Conservation (phyloP, 1,140 invertebrate species). For the Episyrphus balteatus region DNA sequence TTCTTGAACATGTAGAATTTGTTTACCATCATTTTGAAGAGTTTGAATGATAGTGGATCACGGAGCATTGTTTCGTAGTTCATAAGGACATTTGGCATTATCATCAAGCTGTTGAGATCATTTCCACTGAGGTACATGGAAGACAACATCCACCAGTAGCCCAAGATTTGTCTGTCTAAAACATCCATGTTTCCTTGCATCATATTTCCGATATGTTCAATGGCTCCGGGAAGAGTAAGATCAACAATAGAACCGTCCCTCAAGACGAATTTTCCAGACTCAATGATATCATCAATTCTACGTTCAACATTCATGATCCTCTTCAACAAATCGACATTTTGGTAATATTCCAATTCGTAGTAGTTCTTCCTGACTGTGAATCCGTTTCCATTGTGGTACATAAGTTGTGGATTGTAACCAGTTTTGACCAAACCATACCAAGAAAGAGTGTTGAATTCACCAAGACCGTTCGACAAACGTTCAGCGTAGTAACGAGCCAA, state of each 20-base stretch:
- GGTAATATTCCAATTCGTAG: slow-evolving; percentile 23
- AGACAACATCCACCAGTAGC: slow-evolving; percentile 19
- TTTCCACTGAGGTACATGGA: slow-evolving; percentile 30
- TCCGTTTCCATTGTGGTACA: slow-evolving; percentile 45
- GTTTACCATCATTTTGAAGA: slow-evolving; percentile 45
- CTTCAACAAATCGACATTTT: slow-evolving; percentile 22
- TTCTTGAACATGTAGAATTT: slow-evolving; percentile 41
- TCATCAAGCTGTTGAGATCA: slow-evolving; percentile 16
- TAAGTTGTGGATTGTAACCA: slow-evolving; percentile 46
- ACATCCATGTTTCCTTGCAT: slow-evolving; percentile 43
- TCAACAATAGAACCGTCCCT: slow-evolving; percentile 30
- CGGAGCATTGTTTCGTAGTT: slow-evolving; percentile 43
- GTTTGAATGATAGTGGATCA: slow-evolving; percentile 49
- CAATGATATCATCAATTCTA: slow-evolving; percentile 48
- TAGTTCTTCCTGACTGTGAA: slow-evolving; percentile 44
- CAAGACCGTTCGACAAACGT: slow-evolving; percentile 44
- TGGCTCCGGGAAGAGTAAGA: slow-evolving; percentile 34
- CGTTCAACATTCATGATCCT: slow-evolving; percentile 41
- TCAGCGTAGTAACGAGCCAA: slow-evolving; percentile 50
- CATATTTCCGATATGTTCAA: slow-evolving; percentile 41
- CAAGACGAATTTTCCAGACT: slow-evolving; percentile 44
- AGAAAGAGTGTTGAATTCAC: slow-evolving; percentile 43
- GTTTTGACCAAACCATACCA: slow-evolving; percentile 38
- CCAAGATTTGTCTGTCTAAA: slow-evolving; percentile 30
- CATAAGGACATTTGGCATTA: slow-evolving; percentile 38